phyloP scores from a whole-genome alignment of 2,113 vertebrate genomes.

The Calidris pugnax region DNA sequence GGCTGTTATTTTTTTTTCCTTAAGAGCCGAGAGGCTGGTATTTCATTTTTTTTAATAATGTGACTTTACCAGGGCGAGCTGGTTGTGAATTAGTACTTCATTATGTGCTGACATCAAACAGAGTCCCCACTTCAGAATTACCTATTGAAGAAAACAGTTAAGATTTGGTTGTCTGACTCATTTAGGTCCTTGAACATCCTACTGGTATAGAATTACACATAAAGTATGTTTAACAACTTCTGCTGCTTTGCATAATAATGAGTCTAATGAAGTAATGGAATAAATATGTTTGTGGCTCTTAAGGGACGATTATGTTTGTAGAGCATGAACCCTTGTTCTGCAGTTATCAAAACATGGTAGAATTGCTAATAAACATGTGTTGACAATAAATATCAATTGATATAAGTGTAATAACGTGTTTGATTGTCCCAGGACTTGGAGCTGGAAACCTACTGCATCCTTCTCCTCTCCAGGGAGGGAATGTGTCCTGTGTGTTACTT shows the following conservation, averaged over 20 bases:
- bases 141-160: constrained; percentile 9
- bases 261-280: background rate
- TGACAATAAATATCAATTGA: background rate
- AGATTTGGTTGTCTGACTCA: constrained; percentile 12
- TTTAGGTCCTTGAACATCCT: constrained; percentile 26
- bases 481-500: background rate
- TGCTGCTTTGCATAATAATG: background rate
- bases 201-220: background rate
- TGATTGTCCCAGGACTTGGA: background rate
- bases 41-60: background rate
- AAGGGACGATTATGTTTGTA: background rate
- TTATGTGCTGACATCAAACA: background rate
- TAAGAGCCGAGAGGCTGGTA: background rate
- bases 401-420: background rate
- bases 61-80: background rate
- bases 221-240: background rate
- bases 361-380: background rate
- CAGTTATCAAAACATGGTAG: background rate
- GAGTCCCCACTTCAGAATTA: constrained; percentile 1
- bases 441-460: background rate
- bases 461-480: background rate
- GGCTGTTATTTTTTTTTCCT: background rate
- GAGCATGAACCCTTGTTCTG: background rate
- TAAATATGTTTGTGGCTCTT: background rate
- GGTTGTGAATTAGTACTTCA: constrained; percentile 17